Evolutionary conservation across 2,113 vertebrate species (phyloP).

Genomic region (Henicopernis longicauda): DNA sequence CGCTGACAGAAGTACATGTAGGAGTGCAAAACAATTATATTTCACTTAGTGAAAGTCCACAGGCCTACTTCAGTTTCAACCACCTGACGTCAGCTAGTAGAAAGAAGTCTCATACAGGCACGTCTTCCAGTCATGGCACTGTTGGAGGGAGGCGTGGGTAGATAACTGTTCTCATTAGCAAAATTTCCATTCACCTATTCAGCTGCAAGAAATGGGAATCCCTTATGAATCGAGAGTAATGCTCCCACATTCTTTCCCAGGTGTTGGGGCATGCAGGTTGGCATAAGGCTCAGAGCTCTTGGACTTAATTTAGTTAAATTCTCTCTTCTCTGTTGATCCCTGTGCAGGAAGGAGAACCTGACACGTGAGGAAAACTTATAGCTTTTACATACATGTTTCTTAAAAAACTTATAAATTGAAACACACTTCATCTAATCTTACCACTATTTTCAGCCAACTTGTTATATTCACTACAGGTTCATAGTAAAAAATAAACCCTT

Average conservation of each 20-base stretch:
- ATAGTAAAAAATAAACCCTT: not conserved
- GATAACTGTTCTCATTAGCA: not conserved
- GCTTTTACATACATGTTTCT: not conserved
- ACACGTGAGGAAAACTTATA: accelerated
- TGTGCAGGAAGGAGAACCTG: not conserved
- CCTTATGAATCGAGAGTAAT: not conserved
- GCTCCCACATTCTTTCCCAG: not conserved
- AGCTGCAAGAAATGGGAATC: not conserved
- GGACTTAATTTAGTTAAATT: not conserved
- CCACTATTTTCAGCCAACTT: not conserved
- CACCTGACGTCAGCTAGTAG: not conserved
- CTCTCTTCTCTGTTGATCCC: not conserved
- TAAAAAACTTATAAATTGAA: not conserved
- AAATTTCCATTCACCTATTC: not conserved
- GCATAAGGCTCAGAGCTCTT: not conserved
- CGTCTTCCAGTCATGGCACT: not conserved
- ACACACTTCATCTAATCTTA: not conserved
- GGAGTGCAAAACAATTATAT: not conserved
- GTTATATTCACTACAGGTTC: not conserved
- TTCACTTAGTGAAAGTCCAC: not conserved
- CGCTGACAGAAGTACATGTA: not conserved
- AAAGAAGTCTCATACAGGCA: not conserved
- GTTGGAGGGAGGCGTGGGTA: not conserved
- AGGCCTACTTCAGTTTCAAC: not conserved
- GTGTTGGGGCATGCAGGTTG: not conserved